Conservation (phyloP, 2,113 vertebrate genomes). For the Micromys minutus region DNA sequence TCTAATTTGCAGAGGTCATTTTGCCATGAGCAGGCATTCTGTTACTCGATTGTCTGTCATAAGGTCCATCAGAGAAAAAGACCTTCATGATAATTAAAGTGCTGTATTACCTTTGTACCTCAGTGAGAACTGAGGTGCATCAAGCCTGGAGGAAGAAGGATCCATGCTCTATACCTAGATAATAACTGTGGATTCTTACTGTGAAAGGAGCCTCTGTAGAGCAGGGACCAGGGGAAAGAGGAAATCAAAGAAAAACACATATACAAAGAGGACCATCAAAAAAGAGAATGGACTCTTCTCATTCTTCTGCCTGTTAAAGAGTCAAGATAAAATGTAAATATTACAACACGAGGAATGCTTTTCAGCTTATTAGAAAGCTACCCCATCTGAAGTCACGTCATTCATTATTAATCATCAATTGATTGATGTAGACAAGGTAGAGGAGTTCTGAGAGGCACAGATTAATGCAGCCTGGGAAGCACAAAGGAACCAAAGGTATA, state of each 20-base stretch:
- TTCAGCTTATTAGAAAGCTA: constrained; percentile 58
- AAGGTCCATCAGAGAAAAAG: constrained; percentile 52
- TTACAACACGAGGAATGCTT: constrained; percentile 18
- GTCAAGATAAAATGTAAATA: not conserved
- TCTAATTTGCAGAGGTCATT: constrained; percentile 42
- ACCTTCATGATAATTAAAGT: constrained; percentile 56
- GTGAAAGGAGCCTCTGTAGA: not conserved
- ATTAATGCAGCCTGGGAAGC: constrained; percentile 38
- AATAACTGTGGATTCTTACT: not conserved
- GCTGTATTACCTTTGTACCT: not conserved
- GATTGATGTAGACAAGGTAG: constrained; percentile 44
- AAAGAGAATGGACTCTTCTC: not conserved
- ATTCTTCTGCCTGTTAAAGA: constrained; percentile 46
- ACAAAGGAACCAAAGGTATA: not conserved
- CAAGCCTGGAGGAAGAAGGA: not conserved
- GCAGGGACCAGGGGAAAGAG: too few relatives aligned
- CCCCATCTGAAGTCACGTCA: constrained; percentile 52
- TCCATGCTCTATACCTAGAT: not conserved
- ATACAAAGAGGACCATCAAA: not conserved
- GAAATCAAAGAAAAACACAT: not conserved
- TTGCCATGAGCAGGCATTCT: constrained; percentile 22
- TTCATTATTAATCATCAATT: constrained; percentile 73
- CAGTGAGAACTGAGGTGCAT: not conserved
- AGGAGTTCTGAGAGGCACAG: constrained; percentile 7
- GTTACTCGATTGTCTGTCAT: constrained; percentile 36